Evolutionary conservation across 1,140 invertebrate genomes (phyloP).

Genomic region (Calephelis nemesis): DNA sequence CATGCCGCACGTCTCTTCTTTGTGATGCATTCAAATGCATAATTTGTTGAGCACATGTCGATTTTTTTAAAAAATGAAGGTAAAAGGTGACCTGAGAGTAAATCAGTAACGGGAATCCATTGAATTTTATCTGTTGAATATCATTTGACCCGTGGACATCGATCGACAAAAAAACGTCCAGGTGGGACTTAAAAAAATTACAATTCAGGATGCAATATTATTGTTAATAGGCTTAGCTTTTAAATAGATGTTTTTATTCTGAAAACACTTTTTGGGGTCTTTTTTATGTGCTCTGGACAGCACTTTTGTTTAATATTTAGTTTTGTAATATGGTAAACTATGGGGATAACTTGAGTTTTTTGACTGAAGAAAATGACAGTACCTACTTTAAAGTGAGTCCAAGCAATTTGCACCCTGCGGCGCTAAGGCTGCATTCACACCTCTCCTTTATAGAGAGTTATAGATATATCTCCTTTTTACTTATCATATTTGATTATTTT

Average conservation of each 20-base stretch:
- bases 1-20: constrained; percentile 48
- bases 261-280: background rate
- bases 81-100: constrained; percentile 68
- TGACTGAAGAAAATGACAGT: constrained; percentile 18
- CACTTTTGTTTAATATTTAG: background rate
- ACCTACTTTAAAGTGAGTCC: constrained; percentile 12
- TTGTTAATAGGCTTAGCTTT: constrained; percentile 31
- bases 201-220: constrained; percentile 20
- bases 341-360: background rate
- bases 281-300: constrained; percentile 23
- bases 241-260: constrained; percentile 30
- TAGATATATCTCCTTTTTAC: background rate
- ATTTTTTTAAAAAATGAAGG: constrained; percentile 63
- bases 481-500: no score
- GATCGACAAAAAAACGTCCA: constrained; percentile 59
- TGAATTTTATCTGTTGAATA: constrained; percentile 57
- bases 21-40: constrained; percentile 73
- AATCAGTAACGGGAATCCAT: constrained; percentile 63
- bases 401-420: constrained; percentile 67
- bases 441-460: background rate
- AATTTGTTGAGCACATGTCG: constrained; percentile 75
- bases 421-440: constrained; percentile 42
- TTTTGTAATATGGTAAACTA: constrained; percentile 6
- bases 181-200: constrained; percentile 45
- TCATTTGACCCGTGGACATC: constrained; percentile 71